These are phyloP conservation scores for Eremophila alpestris DNA, from an alignment of 2,797 vertebrate genomes.

Conservation along the genomic window DNA sequence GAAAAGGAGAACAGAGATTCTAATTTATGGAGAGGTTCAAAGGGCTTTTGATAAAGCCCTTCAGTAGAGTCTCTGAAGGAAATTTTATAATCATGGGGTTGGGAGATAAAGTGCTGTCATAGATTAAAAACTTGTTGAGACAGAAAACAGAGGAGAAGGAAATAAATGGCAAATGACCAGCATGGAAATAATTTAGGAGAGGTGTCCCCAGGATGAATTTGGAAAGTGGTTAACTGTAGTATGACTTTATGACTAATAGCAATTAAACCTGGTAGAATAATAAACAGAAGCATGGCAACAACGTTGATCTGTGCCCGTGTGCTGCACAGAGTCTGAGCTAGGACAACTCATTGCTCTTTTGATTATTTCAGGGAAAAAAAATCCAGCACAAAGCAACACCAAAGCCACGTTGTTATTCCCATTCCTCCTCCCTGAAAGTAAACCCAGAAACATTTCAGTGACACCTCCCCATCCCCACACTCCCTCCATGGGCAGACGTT, in stretches of 20 bases:
- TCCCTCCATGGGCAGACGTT: background rate
- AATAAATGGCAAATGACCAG: conserved; percentile 70
- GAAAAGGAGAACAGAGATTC: conserved; percentile 66
- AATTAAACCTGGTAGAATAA: conserved; percentile 42
- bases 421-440: background rate
- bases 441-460: background rate
- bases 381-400: background rate
- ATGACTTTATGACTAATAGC: conserved; percentile 57
- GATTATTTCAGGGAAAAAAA: background rate
- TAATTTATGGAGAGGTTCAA: conserved; percentile 75
- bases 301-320: accelerated
- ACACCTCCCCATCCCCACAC: background rate
- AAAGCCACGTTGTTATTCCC: background rate
- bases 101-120: conserved; percentile 72
- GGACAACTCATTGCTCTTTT: background rate
- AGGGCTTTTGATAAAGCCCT: conserved; percentile 71
- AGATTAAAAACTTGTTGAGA: conserved; percentile 74
- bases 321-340: background rate
- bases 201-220: conserved; percentile 64
- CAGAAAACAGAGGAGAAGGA: conserved; percentile 71
- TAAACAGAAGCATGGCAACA: conserved; percentile 2
- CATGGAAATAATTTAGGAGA: conserved; percentile 69
- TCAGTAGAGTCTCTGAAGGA: conserved; percentile 74
- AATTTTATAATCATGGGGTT: conserved; percentile 73
- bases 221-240: conserved; percentile 61